phyloP scores from a whole-genome alignment of 2,113 vertebrate genomes.

The Ellobius talpinus region DNA sequence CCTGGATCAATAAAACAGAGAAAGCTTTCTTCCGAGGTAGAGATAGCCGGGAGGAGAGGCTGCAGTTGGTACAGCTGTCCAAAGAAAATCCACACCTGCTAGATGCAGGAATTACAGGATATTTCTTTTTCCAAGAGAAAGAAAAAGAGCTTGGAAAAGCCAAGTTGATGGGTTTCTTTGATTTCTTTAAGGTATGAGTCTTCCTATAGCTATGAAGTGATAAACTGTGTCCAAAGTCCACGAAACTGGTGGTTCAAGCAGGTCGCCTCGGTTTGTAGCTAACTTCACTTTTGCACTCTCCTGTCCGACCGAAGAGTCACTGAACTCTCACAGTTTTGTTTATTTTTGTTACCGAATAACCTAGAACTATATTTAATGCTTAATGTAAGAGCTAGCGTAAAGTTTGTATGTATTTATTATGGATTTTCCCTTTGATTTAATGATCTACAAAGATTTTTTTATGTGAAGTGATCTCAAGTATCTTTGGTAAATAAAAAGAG shows the following conservation, averaged over 20 bases:
- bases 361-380: conserved; percentile 32
- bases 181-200: conserved; percentile 95
- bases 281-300: neutral
- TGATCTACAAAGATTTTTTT: conserved; percentile 12
- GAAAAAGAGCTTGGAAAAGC: conserved; percentile 93
- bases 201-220: conserved; percentile 29
- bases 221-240: conserved; percentile 30
- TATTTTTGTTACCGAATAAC: neutral
- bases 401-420: neutral
- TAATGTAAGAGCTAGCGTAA: neutral
- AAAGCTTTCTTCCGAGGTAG: conserved; percentile 94
- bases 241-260: neutral
- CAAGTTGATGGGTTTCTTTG: conserved; percentile 94
- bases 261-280: neutral
- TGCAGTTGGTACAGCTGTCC: conserved; percentile 91
- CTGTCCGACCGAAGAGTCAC: neutral
- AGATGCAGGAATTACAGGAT: conserved; percentile 96
- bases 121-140: conserved; percentile 96
- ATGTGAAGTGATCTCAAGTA: neutral
- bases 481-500: conserved; percentile 15
- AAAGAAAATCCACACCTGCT: conserved; percentile 92
- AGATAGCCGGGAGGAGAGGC: conserved; percentile 95
- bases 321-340: neutral
- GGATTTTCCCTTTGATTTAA: conserved; percentile 1
- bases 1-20: conserved; percentile 93